A percentile compares a stretch with the other conserved stretches of the same genome.
Conservation (phyloP, 2,113 vertebrate genomes). For the Pimephales promelas region DNA sequence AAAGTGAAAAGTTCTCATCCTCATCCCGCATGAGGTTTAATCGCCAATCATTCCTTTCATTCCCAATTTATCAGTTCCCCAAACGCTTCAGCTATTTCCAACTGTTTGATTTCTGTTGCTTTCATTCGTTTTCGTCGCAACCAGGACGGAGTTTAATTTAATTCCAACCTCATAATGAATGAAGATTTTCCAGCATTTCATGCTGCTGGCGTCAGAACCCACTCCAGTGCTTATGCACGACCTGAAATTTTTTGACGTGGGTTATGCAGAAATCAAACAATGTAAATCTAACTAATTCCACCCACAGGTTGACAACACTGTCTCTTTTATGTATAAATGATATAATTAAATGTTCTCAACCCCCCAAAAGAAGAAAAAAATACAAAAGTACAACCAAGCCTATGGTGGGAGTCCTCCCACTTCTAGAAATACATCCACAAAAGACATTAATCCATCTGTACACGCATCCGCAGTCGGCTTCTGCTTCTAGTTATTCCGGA, state of each 20-base stretch:
- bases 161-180: conserved; percentile 28
- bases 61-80: neutral
- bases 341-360: conserved; percentile 16
- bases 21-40: neutral
- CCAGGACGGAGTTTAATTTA: conserved; percentile 20
- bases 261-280: conserved; percentile 24
- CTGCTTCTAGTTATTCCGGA: conserved; percentile 7
- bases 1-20: conserved; percentile 8
- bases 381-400: neutral
- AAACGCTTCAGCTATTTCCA: conserved; percentile 9
- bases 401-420: conserved; percentile 14
- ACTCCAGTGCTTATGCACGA: conserved; percentile 16
- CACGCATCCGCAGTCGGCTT: conserved; percentile 1
- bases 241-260: conserved; percentile 1
- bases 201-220: neutral
- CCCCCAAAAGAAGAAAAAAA: neutral
- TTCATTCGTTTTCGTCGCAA: neutral
- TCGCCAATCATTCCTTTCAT: neutral
- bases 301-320: conserved; percentile 17
- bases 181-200: conserved; percentile 16
- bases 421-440: conserved; percentile 13
- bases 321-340: conserved; percentile 28
- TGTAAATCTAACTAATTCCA: conserved; percentile 30
- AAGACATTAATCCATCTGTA: conserved; percentile 18
- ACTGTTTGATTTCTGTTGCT: conserved; percentile 7